A percentile compares a stretch with the other conserved stretches of the same genome.
phyloP scores from a whole-genome alignment of 2,113 vertebrate genomes.

The Xerus inauris region DNA sequence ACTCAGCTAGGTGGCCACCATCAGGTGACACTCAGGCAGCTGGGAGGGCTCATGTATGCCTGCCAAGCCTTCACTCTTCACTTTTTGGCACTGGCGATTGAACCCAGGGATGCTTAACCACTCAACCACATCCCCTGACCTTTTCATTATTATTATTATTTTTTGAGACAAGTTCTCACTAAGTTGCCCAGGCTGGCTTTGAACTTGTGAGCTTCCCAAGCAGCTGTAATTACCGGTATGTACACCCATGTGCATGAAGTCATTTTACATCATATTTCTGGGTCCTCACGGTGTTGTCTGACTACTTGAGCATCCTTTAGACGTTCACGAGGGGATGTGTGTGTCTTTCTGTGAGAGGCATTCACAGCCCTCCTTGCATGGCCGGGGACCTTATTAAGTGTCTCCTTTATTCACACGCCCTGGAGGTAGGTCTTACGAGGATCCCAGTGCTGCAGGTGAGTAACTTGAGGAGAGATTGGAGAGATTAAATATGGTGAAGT shows the following conservation, averaged over 20 bases:
- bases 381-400: rapidly evolving
- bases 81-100: too few species aligned
- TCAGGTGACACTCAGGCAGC: not conserved
- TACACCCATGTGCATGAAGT: too few species aligned
- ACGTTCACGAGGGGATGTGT: not conserved
- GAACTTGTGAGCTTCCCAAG: too few species aligned
- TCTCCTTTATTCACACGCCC: not conserved
- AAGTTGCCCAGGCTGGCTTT: too few species aligned
- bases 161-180: too few species aligned
- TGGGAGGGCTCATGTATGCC: rapidly evolving
- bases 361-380: not conserved
- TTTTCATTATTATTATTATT: too few species aligned
- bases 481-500: not conserved
- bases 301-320: not conserved
- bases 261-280: too few species aligned
- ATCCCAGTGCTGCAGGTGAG: not conserved
- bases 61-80: too few species aligned
- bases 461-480: not conserved
- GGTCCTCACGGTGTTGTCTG: too few species aligned
- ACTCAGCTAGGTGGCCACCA: not conserved
- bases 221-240: too few species aligned
- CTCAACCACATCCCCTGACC: too few species aligned
- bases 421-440: not conserved
- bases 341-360: not conserved
- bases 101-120: too few species aligned